Conservation (phyloP, 1,140 invertebrate genomes). For the Lasioglossum albipes region DNA sequence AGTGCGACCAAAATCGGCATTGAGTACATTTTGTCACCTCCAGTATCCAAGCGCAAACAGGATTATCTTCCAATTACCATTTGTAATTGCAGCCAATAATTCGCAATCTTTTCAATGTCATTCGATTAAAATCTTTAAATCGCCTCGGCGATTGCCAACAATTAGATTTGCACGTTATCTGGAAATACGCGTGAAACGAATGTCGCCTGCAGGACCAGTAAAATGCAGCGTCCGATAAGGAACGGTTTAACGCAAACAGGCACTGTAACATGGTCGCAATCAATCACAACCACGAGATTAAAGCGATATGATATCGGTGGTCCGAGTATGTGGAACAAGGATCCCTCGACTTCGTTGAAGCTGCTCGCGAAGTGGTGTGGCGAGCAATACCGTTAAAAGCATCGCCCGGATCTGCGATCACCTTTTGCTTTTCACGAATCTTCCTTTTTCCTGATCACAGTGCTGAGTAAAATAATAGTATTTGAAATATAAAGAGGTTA, state of each 20-base stretch:
- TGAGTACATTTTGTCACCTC: too few species aligned
- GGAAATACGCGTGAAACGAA: not conserved
- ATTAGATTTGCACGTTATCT: not conserved
- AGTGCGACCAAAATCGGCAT: too few species aligned
- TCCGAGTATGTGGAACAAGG: not conserved
- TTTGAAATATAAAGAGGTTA: too few species aligned
- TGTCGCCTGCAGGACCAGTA: not conserved
- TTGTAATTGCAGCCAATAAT: not conserved
- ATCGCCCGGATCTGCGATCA: constrained; percentile 7
- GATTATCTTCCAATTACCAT: not conserved
- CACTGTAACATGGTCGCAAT: not conserved
- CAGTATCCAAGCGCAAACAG: not conserved
- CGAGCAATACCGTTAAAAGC: constrained; percentile 27
- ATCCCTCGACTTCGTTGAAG: not conserved
- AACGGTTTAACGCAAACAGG: not conserved
- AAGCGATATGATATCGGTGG: not conserved
- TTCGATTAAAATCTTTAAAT: not conserved
- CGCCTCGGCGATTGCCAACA: too few species aligned
- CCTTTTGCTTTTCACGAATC: constrained; percentile 7
- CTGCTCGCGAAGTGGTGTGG: not conserved
- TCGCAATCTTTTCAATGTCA: not conserved
- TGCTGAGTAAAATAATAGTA: too few species aligned
- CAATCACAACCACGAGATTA: not conserved
- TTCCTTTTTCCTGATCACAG: not conserved
- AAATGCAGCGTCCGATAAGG: not conserved